phyloP scores from a whole-genome alignment of 2,888 invertebrate species.

The Cryptophagus acutangulus region DNA sequence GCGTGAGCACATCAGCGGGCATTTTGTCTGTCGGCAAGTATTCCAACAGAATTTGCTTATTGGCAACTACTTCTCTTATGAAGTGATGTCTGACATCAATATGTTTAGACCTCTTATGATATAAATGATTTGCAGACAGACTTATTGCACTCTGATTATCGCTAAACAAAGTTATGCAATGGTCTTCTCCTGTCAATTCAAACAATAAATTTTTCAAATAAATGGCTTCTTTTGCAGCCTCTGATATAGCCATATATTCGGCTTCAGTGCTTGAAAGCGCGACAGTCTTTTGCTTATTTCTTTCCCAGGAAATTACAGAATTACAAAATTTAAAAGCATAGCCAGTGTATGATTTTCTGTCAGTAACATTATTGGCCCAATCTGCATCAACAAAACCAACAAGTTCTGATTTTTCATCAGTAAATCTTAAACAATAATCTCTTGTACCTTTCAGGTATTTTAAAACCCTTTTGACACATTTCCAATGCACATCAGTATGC shows the following conservation, averaged over 20 bases:
- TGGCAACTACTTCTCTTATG: slow-evolving; percentile 14
- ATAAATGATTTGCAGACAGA: slow-evolving; percentile 15
- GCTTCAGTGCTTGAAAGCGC: slow-evolving; percentile 12
- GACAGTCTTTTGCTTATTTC: slow-evolving; percentile 13
- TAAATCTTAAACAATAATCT: slow-evolving; percentile 7
- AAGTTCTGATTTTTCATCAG: slow-evolving; percentile 6
- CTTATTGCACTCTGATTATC: slow-evolving; percentile 16
- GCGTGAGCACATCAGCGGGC: slow-evolving; percentile 11
- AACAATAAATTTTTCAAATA: slow-evolving; percentile 14
- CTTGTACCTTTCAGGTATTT: slow-evolving; percentile 12
- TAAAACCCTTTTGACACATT: slow-evolving; percentile 13
- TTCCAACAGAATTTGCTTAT: slow-evolving; percentile 6
- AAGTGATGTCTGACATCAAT: slow-evolving; percentile 20
- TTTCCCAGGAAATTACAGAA: slow-evolving; percentile 16
- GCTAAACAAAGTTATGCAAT: slow-evolving; percentile 12
- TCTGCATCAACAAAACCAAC: slow-evolving; percentile 18
- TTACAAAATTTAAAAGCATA: slow-evolving; percentile 12
- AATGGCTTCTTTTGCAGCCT: slow-evolving; percentile 14
- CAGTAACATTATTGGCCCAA: slow-evolving; percentile 12
- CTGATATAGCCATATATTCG: slow-evolving; percentile 13
- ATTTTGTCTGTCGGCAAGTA: slow-evolving; percentile 13
- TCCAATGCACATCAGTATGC: no score
- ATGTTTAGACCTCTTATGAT: slow-evolving; percentile 15
- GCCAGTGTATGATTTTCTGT: slow-evolving; percentile 18
- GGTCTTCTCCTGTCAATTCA: slow-evolving; percentile 12